A percentile compares a stretch with the other conserved stretches of the same genome.
phyloP scores from a whole-genome alignment of 2,797 vertebrate species.

The Enteromius argenteus region DNA sequence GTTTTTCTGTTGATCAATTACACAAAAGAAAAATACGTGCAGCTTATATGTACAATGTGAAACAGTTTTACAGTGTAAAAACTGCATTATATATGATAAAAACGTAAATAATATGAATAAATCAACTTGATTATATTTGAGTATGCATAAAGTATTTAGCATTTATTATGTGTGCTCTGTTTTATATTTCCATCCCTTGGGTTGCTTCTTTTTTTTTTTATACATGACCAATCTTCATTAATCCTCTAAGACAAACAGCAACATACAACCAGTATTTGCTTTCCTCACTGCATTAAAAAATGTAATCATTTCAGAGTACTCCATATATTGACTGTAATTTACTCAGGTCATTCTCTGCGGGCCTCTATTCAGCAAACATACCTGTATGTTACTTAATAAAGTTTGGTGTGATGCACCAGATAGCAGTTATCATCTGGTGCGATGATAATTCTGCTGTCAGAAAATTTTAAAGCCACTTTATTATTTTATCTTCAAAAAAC shows the following conservation, averaged over 20 bases:
- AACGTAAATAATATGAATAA: not conserved
- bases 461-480: constrained; percentile 23
- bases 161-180: not conserved
- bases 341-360: not conserved
- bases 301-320: not conserved
- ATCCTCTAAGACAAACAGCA: not conserved
- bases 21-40: not conserved
- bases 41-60: not conserved
- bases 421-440: constrained; percentile 2
- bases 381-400: not conserved
- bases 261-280: not conserved
- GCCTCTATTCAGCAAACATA: not conserved
- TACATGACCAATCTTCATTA: not conserved
- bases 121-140: not conserved
- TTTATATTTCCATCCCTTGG: not conserved
- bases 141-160: not conserved
- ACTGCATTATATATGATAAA: too few species aligned
- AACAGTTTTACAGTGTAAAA: not conserved
- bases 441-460: constrained; percentile 11
- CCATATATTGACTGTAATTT: not conserved
- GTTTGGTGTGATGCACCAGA: not conserved
- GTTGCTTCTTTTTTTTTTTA: not conserved
- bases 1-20: not conserved
- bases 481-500: constrained; percentile 29
- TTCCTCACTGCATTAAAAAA: not conserved